Evolutionary conservation across 92 coral and sea anemone genomes (phyloP), one percentile per base, ranked within the genome.

Genomic region (Parazoanthus darwini): DNA sequence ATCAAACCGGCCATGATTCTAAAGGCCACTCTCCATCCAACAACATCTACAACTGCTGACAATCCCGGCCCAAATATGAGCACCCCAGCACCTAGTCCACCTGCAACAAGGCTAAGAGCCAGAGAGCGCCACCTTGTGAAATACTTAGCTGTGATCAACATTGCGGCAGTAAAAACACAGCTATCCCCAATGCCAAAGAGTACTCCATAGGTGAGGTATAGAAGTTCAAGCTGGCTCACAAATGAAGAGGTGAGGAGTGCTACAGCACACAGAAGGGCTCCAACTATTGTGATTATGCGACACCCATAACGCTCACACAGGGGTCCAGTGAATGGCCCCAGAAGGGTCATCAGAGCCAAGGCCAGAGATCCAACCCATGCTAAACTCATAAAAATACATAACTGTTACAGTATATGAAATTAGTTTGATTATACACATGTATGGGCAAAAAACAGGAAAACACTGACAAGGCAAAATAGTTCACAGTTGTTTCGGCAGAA

Each of bases 281-380:
- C 84, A 54, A 36, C 36, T 80, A 54, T 80, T 25, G 84, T n/a
- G 63, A 80, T 43, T n/a, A 6, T 54, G 38, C 84, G 71, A 18
- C 84, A 80, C 8, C 84, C 84, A 33, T 25, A 80, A 1, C 84
- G 84, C 22, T 80, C 70, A 54, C 84, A 80, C 11, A 80, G 70
- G 4, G 84, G 70, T 15, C 84, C 43, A 80, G 84, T 80, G 2
- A 80, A 2, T 80, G 84, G 84, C 22, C 84, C 84, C 18, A 80
- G 46, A 33, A 80, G 7, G 25, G 84, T 33, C 84, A 80, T 80
- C 56, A 80, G 25, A 1, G 71, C 36, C 84, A 80, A 54, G 70
- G 84, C 70, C 10, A 80, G 42, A 15, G 84, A 80, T 50, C 84
- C 84, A 80, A 80, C 56, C 84, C 84, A 80, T 80, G 84, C 84